Evolutionary conservation across 2,797 vertebrate species (phyloP), one percentile per base, ranked within the genome.

Genomic region (Sciaenops ocellatus): DNA sequence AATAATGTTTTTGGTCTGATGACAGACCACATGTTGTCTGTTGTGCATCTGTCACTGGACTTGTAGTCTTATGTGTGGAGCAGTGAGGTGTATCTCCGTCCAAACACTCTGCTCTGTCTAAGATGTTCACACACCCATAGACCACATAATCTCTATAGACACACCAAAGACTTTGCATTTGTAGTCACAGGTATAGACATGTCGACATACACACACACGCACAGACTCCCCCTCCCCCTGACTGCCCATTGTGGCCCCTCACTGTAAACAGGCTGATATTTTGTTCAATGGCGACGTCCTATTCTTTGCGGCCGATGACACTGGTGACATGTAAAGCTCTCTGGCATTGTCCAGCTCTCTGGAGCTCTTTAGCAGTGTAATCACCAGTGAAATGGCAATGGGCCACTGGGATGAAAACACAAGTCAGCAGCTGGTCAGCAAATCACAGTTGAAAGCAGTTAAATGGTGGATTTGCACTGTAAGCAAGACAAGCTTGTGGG

Each of bases 351-450:
- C 90, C 89, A 38, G 85, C 80, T 83, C 75, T 60, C 82, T 84
- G 83, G 71, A 78, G 77, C 89, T 89, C 91, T 94, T 92, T 83
- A 87, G 91, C 86, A 73, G 84, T 87, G 86, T 86, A 91, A 93
- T 94, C 92, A 76, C 86, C 90, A 79, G 89, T 90, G 82, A 92
- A 93, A 92, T 85, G 84, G 87, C 91, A 91, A 78, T 47, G 77
- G 90, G 86, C 91, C 80, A 84, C 87, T 22, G 67, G 75, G 86
- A 89, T 89, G 90, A 95, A 95, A 93, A 89, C 90, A 92, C 87
- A 91, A 72, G 95, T 97, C 97, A 98, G 97, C 96, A 97, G 90
- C 95, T 96, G 94, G 95, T 96, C 96, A 97, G 96, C 94, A 92
- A 95, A 95, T 96, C 95, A 95, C 95, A 91, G 92, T 85, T 90